These are phyloP conservation scores for Rachycentron canadum DNA, from an alignment of 2,797 vertebrate species.

Conservation along the genomic window DNA sequence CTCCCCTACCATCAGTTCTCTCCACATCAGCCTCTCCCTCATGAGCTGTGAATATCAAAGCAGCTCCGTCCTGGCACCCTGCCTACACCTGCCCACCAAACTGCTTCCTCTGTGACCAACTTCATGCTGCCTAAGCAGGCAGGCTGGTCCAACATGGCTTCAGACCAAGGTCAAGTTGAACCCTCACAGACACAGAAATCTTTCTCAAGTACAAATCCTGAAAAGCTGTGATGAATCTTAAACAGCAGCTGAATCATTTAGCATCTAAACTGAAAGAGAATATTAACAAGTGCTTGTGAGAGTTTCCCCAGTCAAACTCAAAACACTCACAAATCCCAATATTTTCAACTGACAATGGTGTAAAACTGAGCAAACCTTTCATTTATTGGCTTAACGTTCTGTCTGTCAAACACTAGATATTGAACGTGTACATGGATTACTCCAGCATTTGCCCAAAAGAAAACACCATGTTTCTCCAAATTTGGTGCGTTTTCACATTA, in stretches of 20 bases:
- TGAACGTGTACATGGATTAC: neutral
- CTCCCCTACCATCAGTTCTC: neutral
- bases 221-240: neutral
- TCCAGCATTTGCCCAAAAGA: too few species aligned
- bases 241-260: neutral
- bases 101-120: constrained; percentile 22
- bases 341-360: neutral
- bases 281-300: neutral
- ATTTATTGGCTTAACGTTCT: neutral
- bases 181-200: constrained; percentile 2
- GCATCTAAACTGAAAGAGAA: neutral
- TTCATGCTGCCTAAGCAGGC: constrained; percentile 21
- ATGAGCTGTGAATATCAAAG: constrained; percentile 67
- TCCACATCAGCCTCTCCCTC: constrained; percentile 36
- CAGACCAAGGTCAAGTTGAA: constrained; percentile 45
- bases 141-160: constrained; percentile 3
- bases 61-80: constrained; percentile 43
- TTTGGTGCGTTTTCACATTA: too few species aligned
- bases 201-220: neutral
- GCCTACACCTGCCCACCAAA: constrained; percentile 46
- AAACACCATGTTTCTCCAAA: neutral
- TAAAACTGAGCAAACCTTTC: neutral
- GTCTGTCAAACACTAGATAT: neutral
- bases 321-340: neutral
- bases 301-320: neutral